Evolutionary conservation across 2,888 invertebrate species (phyloP), one percentile per base, ranked within the genome.

Genomic region (Archips xylosteana): DNA sequence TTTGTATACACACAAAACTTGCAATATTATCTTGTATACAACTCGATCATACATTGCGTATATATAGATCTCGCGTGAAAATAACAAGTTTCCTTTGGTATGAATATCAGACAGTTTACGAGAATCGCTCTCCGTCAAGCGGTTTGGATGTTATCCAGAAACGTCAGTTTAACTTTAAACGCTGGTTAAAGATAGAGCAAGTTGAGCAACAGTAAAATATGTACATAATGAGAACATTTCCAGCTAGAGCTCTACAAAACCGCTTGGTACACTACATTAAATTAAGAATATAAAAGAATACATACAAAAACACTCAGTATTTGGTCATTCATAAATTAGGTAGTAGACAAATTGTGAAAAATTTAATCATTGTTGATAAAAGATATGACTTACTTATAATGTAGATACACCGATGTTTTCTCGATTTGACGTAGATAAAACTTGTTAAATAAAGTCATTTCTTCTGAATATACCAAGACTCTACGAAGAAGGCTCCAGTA

Each of bases 81-180:
- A 45, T n/a, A n/a, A 49, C 2, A 15, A 51, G 51, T 15, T 34
- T 39, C 39, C 70, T 49, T 54, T 70, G 70, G 62, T 34, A 51
- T 70, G 42, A 62, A 70, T 62, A 42, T 60, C 34, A 62, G 51
- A 42, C 32, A 23, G 54, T 62, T 70, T 54, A 9, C 39, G 51
- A 62, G 15, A 23, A 23, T 62, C 39, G 47, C 32, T 12, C 36
- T 57, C 32, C 60, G 68, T 60, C 59, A 60, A 49, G 60, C 47
- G 5, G 47, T 60, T 49, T 60, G 68, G 61, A 69, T 34, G 36
- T 12, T 69, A 61, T 49, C 61, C 57, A 67, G 67, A 32, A 45
- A 57, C 57, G 57, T 32, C 9, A 12, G 32, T 51, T 51, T n/a
- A 15, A 15, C 15, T 51, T 51, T 51, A 51, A 51, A 51, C 51